Evolutionary conservation across 1,140 invertebrate genomes (phyloP).

Genomic region (Drosophila sucinea): DNA sequence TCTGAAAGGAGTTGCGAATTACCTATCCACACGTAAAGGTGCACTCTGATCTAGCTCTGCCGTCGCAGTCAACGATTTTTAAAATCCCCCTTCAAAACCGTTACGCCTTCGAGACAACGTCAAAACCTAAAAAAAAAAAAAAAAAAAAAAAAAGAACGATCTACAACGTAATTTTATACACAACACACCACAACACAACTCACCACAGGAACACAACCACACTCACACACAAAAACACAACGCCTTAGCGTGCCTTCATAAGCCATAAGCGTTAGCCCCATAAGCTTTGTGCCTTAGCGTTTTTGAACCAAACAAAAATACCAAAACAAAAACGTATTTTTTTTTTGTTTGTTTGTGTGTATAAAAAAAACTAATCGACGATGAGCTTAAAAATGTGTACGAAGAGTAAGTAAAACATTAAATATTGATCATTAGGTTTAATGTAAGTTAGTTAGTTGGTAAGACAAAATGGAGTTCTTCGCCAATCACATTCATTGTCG

Average conservation of each 20-base stretch:
- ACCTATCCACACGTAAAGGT: slow-evolving; percentile 6
- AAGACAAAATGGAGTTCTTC: not conserved
- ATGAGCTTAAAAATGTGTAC: slow-evolving; percentile 47
- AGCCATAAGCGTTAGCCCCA: slow-evolving; percentile 35
- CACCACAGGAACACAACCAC: slow-evolving; percentile 12
- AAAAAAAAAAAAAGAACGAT: slow-evolving; percentile 21
- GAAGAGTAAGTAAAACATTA: slow-evolving; percentile 68
- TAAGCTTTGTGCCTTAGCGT: slow-evolving; percentile 65
- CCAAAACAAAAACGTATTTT: slow-evolving; percentile 27
- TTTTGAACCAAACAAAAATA: slow-evolving; percentile 45
- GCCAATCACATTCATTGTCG: no score
- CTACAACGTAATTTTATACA: slow-evolving; percentile 11
- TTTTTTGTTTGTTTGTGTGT: slow-evolving; percentile 14
- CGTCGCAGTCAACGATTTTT: slow-evolving; percentile 77
- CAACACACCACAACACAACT: slow-evolving; percentile 25
- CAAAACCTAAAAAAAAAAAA: slow-evolving; percentile 34
- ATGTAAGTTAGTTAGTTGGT: not conserved
- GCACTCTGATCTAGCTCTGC: slow-evolving; percentile 56
- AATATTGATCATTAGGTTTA: slow-evolving; percentile 19
- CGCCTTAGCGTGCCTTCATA: slow-evolving; percentile 69
- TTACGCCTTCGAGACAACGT: slow-evolving; percentile 57
- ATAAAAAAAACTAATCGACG: slow-evolving; percentile 30
- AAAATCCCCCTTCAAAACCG: slow-evolving; percentile 64
- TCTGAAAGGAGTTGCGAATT: slow-evolving; percentile 22
- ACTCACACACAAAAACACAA: slow-evolving; percentile 35